These are phyloP conservation scores for Cyprinodon diabolis DNA, from an alignment of 2,797 vertebrate genomes.

Conservation along the genomic window DNA sequence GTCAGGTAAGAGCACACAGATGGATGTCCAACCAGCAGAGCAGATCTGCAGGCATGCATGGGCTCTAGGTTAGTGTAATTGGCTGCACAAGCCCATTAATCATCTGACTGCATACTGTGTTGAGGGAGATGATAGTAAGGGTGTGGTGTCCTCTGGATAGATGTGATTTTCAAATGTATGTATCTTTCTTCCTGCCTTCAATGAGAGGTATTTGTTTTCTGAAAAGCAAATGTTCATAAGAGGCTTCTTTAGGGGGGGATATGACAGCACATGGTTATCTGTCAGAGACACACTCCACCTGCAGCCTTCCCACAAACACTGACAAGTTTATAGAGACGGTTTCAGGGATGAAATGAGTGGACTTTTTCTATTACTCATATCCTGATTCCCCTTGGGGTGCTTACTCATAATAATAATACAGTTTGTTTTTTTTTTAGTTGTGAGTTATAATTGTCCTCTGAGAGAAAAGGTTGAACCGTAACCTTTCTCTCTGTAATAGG, in stretches of 20 bases:
- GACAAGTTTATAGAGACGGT: slow-evolving; percentile 5
- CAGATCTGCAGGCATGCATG: slow-evolving; percentile 3
- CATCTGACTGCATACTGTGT: slow-evolving; percentile 22
- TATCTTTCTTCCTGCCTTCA: not conserved
- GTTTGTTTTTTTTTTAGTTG: slow-evolving; percentile 8
- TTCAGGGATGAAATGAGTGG: not conserved
- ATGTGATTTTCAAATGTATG: slow-evolving; percentile 9
- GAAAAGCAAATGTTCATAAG: not conserved
- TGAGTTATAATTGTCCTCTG: not conserved
- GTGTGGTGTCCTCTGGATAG: slow-evolving; percentile 13
- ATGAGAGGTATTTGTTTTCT: slow-evolving; percentile 3
- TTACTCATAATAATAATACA: not conserved
- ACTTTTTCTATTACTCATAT: not conserved
- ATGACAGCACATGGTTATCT: slow-evolving; percentile 11
- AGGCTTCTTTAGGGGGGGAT: slow-evolving; percentile 5
- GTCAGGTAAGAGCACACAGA: slow-evolving; percentile 72
- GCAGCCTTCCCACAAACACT: slow-evolving; percentile 39
- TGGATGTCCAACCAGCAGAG: not conserved
- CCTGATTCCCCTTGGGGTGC: not conserved
- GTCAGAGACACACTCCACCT: slow-evolving; percentile 22
- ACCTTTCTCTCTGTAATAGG: slow-evolving; percentile 5
- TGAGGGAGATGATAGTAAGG: slow-evolving; percentile 17
- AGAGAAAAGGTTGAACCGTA: slow-evolving; percentile 1
- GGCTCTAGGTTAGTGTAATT: slow-evolving; percentile 29
- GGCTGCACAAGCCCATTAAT: slow-evolving; percentile 39